A percentile compares a stretch with the other conserved stretches of the same genome.
phyloP scores from a whole-genome alignment of 1,140 invertebrate species.

The Sweltsa coloradensis region DNA sequence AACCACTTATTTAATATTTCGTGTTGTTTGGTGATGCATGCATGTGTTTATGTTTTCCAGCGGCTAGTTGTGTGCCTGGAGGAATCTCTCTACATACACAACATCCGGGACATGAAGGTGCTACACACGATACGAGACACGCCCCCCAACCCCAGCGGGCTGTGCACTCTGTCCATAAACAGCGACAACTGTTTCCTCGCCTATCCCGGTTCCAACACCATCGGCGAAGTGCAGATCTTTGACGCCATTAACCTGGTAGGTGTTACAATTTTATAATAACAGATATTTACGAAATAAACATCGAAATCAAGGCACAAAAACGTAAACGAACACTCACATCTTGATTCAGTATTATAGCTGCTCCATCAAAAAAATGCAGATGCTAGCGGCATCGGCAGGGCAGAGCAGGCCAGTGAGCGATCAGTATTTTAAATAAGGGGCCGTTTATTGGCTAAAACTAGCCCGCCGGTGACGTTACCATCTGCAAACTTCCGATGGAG shows the following conservation, averaged over 20 bases:
- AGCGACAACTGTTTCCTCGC: slow-evolving; percentile 90
- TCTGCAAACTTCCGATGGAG: too few relatives aligned
- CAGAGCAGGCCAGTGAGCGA: too few relatives aligned
- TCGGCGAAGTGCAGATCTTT: slow-evolving; percentile 96
- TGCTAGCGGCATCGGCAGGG: too few relatives aligned
- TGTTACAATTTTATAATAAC: slow-evolving; percentile 16
- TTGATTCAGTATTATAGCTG: too few relatives aligned
- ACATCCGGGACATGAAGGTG: slow-evolving; percentile 98
- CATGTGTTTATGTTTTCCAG: slow-evolving; percentile 32
- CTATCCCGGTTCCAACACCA: slow-evolving; percentile 88
- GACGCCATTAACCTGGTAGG: slow-evolving; percentile 88
- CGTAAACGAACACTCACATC: too few relatives aligned
- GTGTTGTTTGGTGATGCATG: background rate
- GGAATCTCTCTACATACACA: slow-evolving; percentile 96
- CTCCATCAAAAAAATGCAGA: too few relatives aligned
- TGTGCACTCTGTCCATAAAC: slow-evolving; percentile 82
- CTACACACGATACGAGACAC: slow-evolving; percentile 97
- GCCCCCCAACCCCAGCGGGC: slow-evolving; percentile 82
- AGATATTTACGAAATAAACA: background rate
- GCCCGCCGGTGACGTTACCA: too few relatives aligned
- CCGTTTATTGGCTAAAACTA: too few relatives aligned
- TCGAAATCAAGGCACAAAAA: too few relatives aligned
- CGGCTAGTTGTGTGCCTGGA: slow-evolving; percentile 94
- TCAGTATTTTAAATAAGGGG: too few relatives aligned
- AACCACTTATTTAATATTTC: too few relatives aligned